phyloP scores from a whole-genome alignment of 2,113 vertebrate species.

The Trichechus manatus region DNA sequence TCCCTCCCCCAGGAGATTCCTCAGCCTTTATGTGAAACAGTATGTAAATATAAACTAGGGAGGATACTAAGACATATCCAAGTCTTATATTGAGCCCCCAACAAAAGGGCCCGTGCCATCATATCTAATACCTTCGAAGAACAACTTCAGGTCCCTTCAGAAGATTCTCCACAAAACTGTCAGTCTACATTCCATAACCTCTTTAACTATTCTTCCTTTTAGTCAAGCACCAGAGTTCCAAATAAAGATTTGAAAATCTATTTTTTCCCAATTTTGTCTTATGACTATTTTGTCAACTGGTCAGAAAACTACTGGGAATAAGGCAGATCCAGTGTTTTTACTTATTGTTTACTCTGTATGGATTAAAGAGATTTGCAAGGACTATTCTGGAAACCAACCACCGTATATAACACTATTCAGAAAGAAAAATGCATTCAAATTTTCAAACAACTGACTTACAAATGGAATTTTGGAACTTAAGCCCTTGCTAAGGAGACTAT shows the following conservation, averaged over 20 bases:
- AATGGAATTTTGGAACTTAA: background rate
- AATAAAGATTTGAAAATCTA: background rate
- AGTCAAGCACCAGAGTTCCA: background rate
- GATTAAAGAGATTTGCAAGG: background rate
- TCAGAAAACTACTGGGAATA: background rate
- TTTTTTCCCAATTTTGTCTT: slow-evolving; percentile 20
- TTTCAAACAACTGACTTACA: background rate
- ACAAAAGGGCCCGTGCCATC: background rate
- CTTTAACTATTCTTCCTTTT: background rate
- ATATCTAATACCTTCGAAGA: background rate
- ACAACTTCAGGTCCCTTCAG: background rate
- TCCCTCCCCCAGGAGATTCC: background rate
- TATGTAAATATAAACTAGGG: background rate
- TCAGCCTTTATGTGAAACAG: background rate
- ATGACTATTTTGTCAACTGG: background rate
- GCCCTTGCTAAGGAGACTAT: background rate
- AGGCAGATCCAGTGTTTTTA: background rate
- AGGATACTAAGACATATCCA: background rate
- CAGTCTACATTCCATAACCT: background rate
- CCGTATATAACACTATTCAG: background rate
- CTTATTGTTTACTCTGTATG: background rate
- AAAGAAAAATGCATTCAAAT: background rate
- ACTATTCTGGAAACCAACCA: background rate
- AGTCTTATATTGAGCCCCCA: background rate
- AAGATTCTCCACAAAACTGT: background rate